Evolutionary conservation across 2,113 vertebrate species (phyloP).

Genomic region (Tetrao urogallus): DNA sequence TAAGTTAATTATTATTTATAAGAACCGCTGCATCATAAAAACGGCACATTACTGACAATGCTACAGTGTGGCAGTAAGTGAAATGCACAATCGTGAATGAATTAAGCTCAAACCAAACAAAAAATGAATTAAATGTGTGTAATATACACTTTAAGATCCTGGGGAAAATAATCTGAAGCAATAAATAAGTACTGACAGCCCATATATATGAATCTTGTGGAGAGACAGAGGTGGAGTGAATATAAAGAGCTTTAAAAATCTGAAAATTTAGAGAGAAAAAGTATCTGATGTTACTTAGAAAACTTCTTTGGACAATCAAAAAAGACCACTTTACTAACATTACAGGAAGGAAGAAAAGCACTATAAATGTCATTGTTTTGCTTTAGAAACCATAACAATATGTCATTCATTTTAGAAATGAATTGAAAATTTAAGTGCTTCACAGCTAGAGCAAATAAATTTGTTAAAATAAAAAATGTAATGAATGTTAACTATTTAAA

Average conservation of each 20-base stretch:
- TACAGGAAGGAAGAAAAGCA: not conserved
- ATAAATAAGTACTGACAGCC: conserved; percentile 30
- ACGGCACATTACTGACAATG: not conserved
- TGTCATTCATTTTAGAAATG: not conserved
- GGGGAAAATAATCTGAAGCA: conserved; percentile 13
- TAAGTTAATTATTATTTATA: not conserved
- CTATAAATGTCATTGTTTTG: not conserved
- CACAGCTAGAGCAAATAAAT: not conserved
- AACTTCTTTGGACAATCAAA: not conserved
- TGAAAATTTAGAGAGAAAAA: not conserved
- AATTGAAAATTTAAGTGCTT: not conserved
- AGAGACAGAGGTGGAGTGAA: not conserved
- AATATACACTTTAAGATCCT: not conserved
- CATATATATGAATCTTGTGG: conserved; percentile 11
- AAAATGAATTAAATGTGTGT: not conserved
- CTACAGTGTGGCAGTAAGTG: not conserved
- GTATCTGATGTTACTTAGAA: not conserved
- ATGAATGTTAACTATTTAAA: not conserved
- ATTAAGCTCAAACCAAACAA: not conserved
- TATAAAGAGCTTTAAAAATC: conserved; percentile 30
- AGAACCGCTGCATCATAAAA: not conserved
- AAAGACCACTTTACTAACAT: not conserved
- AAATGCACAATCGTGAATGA: not conserved
- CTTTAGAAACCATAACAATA: not conserved
- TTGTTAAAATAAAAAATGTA: not conserved